Conservation (phyloP, 2,113 vertebrate genomes). For the Choloepus hoffmanni region DNA sequence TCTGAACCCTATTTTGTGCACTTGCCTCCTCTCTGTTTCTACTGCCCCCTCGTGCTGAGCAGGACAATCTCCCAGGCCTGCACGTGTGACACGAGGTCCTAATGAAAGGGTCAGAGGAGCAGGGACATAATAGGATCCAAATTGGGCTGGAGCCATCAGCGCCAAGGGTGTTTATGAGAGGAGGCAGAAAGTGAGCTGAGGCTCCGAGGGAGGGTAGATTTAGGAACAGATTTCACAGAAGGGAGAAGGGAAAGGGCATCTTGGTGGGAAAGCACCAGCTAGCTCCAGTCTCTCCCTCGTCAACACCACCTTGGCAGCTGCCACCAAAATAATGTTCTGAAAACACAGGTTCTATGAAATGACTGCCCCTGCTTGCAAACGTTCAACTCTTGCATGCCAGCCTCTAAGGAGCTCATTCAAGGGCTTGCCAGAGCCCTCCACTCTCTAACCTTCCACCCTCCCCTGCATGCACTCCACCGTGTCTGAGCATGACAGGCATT, state of each 20-base stretch:
- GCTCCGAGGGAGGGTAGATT: not conserved
- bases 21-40: not conserved
- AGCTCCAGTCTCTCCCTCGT: not conserved
- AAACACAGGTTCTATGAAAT: not conserved
- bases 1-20: not conserved
- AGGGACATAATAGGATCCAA: not conserved
- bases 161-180: no score
- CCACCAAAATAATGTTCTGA: not conserved
- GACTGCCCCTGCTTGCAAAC: not conserved
- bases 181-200: not conserved
- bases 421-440: not conserved
- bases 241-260: not conserved
- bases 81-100: not conserved
- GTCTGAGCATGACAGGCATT: not conserved
- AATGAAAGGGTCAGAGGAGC: not conserved
- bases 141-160: no score
- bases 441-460: not conserved
- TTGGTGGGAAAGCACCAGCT: no score
- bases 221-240: not conserved
- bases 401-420: not conserved
- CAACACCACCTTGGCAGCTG: not conserved
- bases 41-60: no score
- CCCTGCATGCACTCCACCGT: not conserved
- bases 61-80: not conserved
- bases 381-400: not conserved